A percentile compares a stretch with the other conserved stretches of the same genome.
Conservation (phyloP, 2,113 vertebrate genomes). For the Myxocyprinus asiaticus region DNA sequence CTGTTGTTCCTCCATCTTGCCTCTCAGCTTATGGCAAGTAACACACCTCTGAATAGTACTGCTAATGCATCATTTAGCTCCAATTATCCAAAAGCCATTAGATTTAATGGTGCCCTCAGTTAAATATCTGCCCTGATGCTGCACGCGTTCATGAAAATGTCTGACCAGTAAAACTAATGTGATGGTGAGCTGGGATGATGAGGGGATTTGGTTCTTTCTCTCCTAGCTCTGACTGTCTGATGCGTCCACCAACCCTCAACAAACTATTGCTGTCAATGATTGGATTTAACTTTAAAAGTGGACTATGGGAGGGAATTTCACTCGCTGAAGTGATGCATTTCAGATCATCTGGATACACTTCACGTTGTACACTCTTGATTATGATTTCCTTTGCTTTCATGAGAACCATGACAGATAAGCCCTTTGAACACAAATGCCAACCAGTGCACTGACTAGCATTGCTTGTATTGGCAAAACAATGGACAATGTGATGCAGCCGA, state of each 20-base stretch:
- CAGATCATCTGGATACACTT: neutral
- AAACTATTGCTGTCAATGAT: neutral
- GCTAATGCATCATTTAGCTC: no score
- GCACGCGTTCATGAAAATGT: neutral
- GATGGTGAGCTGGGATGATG: no score
- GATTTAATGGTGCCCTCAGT: neutral
- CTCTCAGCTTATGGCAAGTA: neutral
- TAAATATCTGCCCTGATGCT: neutral
- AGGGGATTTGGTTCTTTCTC: no score
- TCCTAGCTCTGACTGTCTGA: neutral
- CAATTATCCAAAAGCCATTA: constrained; percentile 4
- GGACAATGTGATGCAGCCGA: neutral
- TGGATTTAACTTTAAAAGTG: neutral
- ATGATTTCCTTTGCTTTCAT: neutral
- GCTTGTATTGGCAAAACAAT: neutral
- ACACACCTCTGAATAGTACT: no score
- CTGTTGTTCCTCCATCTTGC: no score
- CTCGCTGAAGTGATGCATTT: neutral
- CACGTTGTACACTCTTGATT: neutral
- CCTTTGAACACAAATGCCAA: neutral
- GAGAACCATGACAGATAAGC: neutral
- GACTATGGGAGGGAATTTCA: neutral
- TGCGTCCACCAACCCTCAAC: neutral
- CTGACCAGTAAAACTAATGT: no score
- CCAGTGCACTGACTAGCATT: neutral